Base-by-base conservation (phyloP, 2,797 vertebrate species). In the Sebastolobus alascanus region DNA sequence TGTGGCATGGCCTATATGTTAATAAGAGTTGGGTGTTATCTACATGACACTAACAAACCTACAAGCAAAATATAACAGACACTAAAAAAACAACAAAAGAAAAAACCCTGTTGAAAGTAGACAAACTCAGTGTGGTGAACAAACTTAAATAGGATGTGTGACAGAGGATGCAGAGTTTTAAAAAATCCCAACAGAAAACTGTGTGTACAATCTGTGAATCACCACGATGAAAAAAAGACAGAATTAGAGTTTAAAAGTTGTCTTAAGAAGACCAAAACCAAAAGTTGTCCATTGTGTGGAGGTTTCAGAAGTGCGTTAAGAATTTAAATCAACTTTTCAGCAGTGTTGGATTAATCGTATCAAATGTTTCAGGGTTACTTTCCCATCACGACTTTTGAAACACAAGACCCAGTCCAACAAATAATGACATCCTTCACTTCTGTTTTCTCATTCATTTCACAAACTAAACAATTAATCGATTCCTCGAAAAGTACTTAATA, bases 11-110 rank as follows among this genome's bases (percentile, higher is more conserved):
- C 94, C 92, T 95, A 94, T 83, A 78, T 89, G 88, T 94, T 94
- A 94, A 95, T 89, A 94, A 89, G 25, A 90, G 87, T 87, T 83
- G 75, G 79, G 77, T 91, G 89, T 87, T 93, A 86, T 92, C 94
- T 95, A 96, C 94, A 90, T 82, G 93, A 94, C 89, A 78, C 95
- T 90, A 95, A 93, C n/a, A 91, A 94, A 95, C 83, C 94, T 95
- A 96, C 94, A 79, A 95, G 91, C 91, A 92, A 92, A 89, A 67
- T 54, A 73, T 8, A 59, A 40, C 43, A 72, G 71, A 86, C 31
- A 56, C 66, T 18, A 56, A 64, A 65, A 73, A 68, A n/a, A 13
- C 11, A 43, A 33, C 67, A 73, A 71, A 25, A 76, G 14, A 40
- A 69, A 25, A 2, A 73, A 82, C 50, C 56, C 72, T 50, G 69